Evolutionary conservation across 2,797 vertebrate species (phyloP), one percentile per base, ranked within the genome.

Genomic region (Sarcophilus harrisii): DNA sequence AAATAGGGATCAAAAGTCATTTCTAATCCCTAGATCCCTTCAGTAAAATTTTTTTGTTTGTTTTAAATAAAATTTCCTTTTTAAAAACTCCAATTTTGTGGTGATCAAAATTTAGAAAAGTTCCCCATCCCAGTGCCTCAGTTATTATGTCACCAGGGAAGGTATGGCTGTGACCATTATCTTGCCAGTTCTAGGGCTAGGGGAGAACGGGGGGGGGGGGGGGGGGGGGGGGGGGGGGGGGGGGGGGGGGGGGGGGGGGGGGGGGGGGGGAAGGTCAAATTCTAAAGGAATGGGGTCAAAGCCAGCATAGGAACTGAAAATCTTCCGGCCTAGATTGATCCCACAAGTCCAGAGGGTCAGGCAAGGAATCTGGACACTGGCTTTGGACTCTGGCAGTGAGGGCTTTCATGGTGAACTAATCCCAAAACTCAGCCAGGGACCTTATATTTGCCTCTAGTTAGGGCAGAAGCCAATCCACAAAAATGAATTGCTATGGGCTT

Each of bases 171-270:
- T 73, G n/a, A 38, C n/a, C 38, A 73, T 73, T 24, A 73, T 18
- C 9, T 13, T 55, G 27, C 12, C 27, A 55, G 30, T 28, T 57
- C 32, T 18, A 29, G 49, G 14, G 3, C 32, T 21, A n/a, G 58
- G 45, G 45, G 24, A 90, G 29, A n/a, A 60, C 12, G 57, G 0
- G 0, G 24, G 49, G 0, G 9, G 27, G 1, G 0, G 9, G 27
- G 1, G 0, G 9, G 27, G 1, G 0, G 9, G 27, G 1, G 0
- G 9, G 27, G 1, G 0, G 9, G 27, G 1, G 0, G 0, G 24
- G 49, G 57, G 0, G 0, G 24, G 49, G 57, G 0, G 0, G 24
- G 49, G 57, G 0, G 0, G 24, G 49, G 57, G 0, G 0, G 24
- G 49, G 57, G 0, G 0, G 24, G 49, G 0, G 9, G 27, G 1